Evolutionary conservation across 2,888 invertebrate genomes (phyloP).

Genomic region (Gortyna flavago): DNA sequence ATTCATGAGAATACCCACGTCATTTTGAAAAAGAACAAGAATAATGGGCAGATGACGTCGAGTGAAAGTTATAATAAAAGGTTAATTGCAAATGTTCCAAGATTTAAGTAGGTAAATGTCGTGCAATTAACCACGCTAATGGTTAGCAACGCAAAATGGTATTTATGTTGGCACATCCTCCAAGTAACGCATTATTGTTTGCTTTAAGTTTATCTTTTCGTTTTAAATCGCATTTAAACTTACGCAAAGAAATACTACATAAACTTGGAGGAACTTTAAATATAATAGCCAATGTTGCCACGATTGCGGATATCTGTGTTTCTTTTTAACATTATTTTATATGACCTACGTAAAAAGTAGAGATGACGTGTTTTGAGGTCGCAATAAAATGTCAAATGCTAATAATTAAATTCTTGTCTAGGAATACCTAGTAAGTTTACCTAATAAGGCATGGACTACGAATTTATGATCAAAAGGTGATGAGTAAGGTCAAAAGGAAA

Average conservation of each 20-base stretch:
- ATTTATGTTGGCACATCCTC: conserved; percentile 52
- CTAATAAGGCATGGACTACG: conserved; percentile 17
- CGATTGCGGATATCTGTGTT: neutral
- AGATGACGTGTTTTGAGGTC: conserved; percentile 37
- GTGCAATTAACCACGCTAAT: conserved; percentile 59
- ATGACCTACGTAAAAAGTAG: conserved; percentile 18
- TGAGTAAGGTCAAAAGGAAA: conserved; percentile 41
- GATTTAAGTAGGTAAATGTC: conserved; percentile 64
- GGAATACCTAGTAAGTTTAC: no score
- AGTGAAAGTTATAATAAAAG: conserved; percentile 61
- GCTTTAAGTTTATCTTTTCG: conserved; percentile 41
- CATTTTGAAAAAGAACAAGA: conserved; percentile 35
- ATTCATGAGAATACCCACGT: conserved; percentile 11
- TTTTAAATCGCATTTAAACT: conserved; percentile 30
- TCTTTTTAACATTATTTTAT: neutral
- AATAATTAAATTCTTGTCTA: conserved; percentile 18
- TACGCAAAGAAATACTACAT: conserved; percentile 4
- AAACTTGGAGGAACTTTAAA: neutral
- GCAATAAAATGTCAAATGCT: conserved; percentile 43
- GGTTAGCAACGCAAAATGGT: conserved; percentile 43
- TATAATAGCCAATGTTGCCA: neutral
- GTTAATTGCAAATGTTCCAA: conserved; percentile 63
- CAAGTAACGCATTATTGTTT: conserved; percentile 31
- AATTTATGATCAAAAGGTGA: no score
- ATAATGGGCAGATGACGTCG: conserved; percentile 27